phyloP scores from a whole-genome alignment of 2,797 vertebrate species.

The Xerus rutilus region DNA sequence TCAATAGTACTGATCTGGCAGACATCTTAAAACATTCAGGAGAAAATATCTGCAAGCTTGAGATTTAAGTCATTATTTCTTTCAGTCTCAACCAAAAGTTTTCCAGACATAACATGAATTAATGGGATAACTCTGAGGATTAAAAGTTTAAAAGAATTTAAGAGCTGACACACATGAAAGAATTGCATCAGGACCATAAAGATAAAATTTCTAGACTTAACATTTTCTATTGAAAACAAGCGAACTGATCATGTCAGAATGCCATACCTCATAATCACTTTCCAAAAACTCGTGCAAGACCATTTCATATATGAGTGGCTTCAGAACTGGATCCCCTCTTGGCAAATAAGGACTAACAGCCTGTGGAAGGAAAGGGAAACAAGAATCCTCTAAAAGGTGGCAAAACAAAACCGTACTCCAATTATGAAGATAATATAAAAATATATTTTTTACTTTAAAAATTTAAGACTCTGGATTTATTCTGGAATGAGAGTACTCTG shows the following conservation, averaged over 20 bases:
- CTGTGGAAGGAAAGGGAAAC: constrained; percentile 84
- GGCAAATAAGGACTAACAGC: constrained; percentile 98
- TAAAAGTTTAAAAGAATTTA: neutral
- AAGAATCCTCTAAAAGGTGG: neutral
- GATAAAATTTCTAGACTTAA: neutral
- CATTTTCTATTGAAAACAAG: neutral
- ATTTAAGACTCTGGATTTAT: neutral
- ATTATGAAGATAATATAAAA: neutral
- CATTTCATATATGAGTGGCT: constrained; percentile 99
- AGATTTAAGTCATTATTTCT: neutral
- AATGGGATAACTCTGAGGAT: neutral
- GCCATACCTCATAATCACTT: constrained; percentile 96
- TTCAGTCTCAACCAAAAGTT: neutral
- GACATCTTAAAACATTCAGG: neutral
- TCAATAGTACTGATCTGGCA: neutral
- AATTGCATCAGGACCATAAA: neutral
- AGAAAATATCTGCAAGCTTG: neutral
- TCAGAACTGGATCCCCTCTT: constrained; percentile 96
- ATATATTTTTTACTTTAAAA: neutral
- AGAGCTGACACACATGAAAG: neutral
- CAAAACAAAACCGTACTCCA: neutral
- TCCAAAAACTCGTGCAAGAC: constrained; percentile 98
- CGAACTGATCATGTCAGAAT: neutral
- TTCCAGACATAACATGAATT: neutral
- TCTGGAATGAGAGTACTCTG: neutral